phyloP scores from a whole-genome alignment of 2,113 vertebrate genomes.

The Colius striatus region DNA sequence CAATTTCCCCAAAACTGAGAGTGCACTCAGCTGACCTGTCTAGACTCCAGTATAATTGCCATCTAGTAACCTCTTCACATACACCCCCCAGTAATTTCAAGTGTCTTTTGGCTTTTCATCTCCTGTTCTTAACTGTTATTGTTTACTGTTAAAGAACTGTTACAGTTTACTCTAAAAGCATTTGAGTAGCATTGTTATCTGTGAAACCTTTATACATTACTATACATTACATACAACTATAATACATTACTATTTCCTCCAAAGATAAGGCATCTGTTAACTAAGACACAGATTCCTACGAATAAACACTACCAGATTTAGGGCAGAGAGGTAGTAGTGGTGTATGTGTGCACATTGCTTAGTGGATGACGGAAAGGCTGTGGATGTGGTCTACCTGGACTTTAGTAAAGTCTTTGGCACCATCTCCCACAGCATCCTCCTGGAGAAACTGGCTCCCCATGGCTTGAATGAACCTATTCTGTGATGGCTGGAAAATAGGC shows the following conservation, averaged over 20 bases:
- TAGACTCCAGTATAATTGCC: neutral
- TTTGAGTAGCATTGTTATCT: neutral
- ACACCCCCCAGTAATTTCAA: neutral
- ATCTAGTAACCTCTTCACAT: neutral
- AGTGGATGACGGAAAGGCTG: too few species aligned
- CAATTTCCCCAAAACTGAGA: neutral
- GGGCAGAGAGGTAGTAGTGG: too few species aligned
- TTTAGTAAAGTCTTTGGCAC: too few species aligned
- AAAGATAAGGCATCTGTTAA: neutral
- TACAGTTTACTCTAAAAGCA: neutral
- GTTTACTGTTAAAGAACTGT: neutral
- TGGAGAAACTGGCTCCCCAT: too few species aligned
- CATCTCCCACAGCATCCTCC: too few species aligned
- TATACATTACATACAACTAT: neutral
- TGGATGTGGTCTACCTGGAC: too few species aligned
- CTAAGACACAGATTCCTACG: neutral
- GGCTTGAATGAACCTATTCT: too few species aligned
- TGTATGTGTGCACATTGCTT: too few species aligned
- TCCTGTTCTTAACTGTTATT: neutral
- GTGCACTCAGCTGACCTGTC: neutral
- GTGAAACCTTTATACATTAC: neutral
- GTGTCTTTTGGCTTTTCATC: neutral
- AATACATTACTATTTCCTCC: neutral
- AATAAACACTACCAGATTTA: neutral
- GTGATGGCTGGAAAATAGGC: too few species aligned